phyloP scores from a whole-genome alignment of 2,888 invertebrate genomes.

The Aromia moschata region DNA sequence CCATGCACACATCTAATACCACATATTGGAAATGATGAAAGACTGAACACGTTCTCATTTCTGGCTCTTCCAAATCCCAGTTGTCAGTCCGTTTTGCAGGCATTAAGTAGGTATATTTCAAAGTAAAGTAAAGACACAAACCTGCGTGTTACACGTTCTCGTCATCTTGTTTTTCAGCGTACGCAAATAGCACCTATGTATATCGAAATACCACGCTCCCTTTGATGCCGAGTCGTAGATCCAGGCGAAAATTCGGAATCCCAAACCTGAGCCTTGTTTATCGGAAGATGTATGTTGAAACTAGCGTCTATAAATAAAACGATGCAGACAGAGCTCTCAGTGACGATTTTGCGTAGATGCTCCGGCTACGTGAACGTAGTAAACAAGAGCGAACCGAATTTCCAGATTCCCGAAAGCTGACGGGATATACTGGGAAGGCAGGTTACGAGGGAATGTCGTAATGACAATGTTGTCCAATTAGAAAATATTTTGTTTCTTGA shows the following conservation, averaged over 20 bases:
- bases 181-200: too few relatives aligned
- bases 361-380: constrained; percentile 4
- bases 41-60: too few relatives aligned
- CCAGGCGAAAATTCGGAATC: constrained; percentile 7
- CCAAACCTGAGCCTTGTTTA: constrained; percentile 18
- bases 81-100: too few relatives aligned
- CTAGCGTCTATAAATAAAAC: constrained; percentile 35
- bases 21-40: too few relatives aligned
- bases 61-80: too few relatives aligned
- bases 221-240: constrained; percentile 6
- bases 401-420: neutral
- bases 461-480: too few relatives aligned
- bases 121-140: too few relatives aligned
- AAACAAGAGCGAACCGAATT: neutral
- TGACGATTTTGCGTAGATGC: constrained; percentile 35
- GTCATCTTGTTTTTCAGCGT: too few relatives aligned
- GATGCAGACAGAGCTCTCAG: constrained; percentile 32
- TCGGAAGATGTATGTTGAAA: constrained; percentile 34
- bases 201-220: neutral
- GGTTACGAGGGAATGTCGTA: neutral
- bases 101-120: too few relatives aligned
- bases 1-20: too few relatives aligned
- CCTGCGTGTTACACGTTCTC: too few relatives aligned
- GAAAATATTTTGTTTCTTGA: too few relatives aligned
- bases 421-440: neutral